Conservation (phyloP, 2,888 invertebrate genomes). For the Melanotus villosus region DNA sequence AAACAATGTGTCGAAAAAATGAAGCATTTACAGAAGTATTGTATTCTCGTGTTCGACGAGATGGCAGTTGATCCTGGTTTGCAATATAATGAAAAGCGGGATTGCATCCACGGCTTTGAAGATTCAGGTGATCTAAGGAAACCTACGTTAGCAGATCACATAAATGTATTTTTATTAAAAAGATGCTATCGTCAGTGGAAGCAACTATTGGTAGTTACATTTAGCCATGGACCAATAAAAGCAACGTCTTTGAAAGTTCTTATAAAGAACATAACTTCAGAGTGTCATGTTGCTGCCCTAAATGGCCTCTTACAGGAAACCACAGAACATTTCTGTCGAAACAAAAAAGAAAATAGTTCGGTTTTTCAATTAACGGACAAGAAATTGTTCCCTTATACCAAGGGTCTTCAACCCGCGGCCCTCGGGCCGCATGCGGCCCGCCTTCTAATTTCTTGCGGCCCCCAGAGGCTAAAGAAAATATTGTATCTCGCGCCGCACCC, state of each 20-base stretch:
- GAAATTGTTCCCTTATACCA: too few species aligned
- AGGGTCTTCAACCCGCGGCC: too few species aligned
- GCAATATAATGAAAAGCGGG: conserved; percentile 2
- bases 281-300: neutral
- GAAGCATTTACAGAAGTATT: conserved; percentile 14
- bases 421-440: too few species aligned
- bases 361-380: neutral
- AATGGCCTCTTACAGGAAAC: neutral
- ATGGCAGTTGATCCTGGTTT: too few species aligned
- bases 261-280: conserved; percentile 29
- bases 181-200: conserved; percentile 26
- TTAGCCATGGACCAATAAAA: conserved; percentile 27
- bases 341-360: neutral
- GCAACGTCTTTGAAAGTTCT: neutral
- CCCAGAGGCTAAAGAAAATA: too few species aligned
- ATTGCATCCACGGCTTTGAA: conserved; percentile 16
- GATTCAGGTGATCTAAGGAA: conserved; percentile 15
- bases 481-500: too few species aligned
- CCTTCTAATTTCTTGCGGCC: too few species aligned
- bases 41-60: conserved; percentile 25
- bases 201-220: conserved; percentile 25
- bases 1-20: conserved; percentile 10
- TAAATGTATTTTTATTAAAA: conserved; percentile 31
- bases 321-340: neutral
- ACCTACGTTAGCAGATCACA: conserved; percentile 27